phyloP scores from a whole-genome alignment of 2,888 invertebrate genomes.

The Lampropteryx suffumata region DNA sequence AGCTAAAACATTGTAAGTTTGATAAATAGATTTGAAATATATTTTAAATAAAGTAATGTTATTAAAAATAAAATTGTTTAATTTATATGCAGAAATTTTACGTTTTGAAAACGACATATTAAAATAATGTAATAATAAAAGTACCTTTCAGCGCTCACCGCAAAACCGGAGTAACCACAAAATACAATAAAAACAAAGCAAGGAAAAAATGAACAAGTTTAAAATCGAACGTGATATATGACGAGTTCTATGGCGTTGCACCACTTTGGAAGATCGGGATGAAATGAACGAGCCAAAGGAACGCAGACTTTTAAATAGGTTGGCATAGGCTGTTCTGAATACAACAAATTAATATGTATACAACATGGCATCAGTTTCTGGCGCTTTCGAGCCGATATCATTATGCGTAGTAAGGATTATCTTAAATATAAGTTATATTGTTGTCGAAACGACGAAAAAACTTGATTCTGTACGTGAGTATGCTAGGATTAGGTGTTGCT shows the following conservation, averaged over 20 bases:
- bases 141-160: conserved; percentile 39
- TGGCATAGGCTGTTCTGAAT: conserved; percentile 9
- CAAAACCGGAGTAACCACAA: conserved; percentile 25
- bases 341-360: neutral
- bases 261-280: conserved; percentile 44
- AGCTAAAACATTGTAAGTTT: too few species aligned
- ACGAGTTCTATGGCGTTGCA: conserved; percentile 35
- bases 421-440: too few species aligned
- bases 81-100: too few species aligned
- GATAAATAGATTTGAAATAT: too few species aligned
- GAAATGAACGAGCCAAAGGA: conserved; percentile 55
- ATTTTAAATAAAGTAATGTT: too few species aligned
- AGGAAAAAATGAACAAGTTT: conserved; percentile 25
- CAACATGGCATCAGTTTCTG: neutral
- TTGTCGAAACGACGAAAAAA: too few species aligned
- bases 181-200: conserved; percentile 29
- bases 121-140: conserved; percentile 22
- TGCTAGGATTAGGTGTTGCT: too few species aligned
- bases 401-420: too few species aligned
- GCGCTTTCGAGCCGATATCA: too few species aligned
- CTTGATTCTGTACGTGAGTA: too few species aligned
- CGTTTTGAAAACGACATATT: neutral
- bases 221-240: conserved; percentile 24
- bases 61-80: too few species aligned
- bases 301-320: conserved; percentile 22